Evolutionary conservation across 2,888 invertebrate genomes (phyloP), one percentile per base, ranked within the genome.

Genomic region (Pseudolycoriella hygida): DNA sequence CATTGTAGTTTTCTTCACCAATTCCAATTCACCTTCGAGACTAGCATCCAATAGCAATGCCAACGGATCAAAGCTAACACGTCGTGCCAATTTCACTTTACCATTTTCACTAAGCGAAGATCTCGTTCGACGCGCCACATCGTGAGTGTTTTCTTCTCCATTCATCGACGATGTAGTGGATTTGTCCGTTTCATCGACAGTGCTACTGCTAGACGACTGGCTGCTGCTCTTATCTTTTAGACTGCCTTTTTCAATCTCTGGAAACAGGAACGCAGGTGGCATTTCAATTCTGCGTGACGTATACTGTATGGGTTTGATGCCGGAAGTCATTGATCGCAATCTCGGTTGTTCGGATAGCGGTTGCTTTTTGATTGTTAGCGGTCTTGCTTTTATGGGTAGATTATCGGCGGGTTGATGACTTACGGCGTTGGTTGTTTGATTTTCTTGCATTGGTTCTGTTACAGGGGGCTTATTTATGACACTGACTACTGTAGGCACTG

Each of bases 1-100:
- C 60, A 82, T 78, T 48, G 96, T 93, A 42, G 94, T 94, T 66
- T 89, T 87, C 68, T 83, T 87, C 34, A 98, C 97, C 52, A 97
- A 73, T 59, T 98, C 97, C 59, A 97, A 71, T 64, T 98, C 97
- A 38, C 98, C 98, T 66, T 98, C 97, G 52, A 98, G 73, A 55
- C 96, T 93, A 40, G 97, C 97, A 66, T 98, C 98, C 57, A 98
- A 70, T 42, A 98, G 72, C 43, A 98, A 71, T 1, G 97, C 96
- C 55, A 97, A 71, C 17, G 98, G 97, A 71, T 98, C 97, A 60
- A 98, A 98, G 61, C 92, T 93, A 32, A 98, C 96, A 48, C 93
- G 71, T 51, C 92, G 72, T 3, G 82, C 76, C 31, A 83, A 60
- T 56, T 82, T 84, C 18, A 74, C 75, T 55, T 81, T 82, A 18